phyloP scores from a whole-genome alignment of 2,113 vertebrate species.

The Oenanthe melanoleuca region DNA sequence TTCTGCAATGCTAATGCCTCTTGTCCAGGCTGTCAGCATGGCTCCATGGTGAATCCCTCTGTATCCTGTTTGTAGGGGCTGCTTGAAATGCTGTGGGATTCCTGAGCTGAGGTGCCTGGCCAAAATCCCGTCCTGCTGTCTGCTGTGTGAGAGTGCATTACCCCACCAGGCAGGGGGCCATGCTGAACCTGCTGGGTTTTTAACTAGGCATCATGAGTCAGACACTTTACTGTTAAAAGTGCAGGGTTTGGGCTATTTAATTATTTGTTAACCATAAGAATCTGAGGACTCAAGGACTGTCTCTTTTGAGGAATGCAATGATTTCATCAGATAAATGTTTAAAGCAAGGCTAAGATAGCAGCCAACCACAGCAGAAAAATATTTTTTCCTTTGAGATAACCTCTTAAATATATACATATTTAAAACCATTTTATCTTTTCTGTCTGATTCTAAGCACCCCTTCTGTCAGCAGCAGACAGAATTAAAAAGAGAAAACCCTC shows the following conservation, averaged over 20 bases:
- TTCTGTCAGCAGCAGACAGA: neutral
- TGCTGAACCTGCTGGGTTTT: neutral
- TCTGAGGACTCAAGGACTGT: neutral
- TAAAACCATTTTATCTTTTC: slow-evolving; percentile 14
- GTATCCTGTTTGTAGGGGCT: neutral
- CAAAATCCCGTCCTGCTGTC: neutral
- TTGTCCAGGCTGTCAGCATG: neutral
- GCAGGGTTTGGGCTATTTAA: slow-evolving; percentile 6
- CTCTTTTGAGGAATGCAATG: slow-evolving; percentile 54
- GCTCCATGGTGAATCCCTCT: accelerated
- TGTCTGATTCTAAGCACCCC: neutral
- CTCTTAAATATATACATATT: slow-evolving; percentile 47
- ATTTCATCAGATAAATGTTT: slow-evolving; percentile 64
- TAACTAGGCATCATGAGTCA: neutral
- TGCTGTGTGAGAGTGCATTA: neutral
- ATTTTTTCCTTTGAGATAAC: slow-evolving; percentile 50
- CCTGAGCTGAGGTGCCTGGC: neutral
- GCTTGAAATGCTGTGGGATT: neutral
- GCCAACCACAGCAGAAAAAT: slow-evolving; percentile 27
- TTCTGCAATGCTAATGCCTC: neutral
- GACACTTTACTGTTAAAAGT: neutral
- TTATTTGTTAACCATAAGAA: slow-evolving; percentile 38
- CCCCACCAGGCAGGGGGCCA: neutral
- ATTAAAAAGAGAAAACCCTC: neutral
- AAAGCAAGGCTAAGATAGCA: slow-evolving; percentile 9